Conservation (phyloP, 2,113 vertebrate genomes). For the Bubo bubo region DNA sequence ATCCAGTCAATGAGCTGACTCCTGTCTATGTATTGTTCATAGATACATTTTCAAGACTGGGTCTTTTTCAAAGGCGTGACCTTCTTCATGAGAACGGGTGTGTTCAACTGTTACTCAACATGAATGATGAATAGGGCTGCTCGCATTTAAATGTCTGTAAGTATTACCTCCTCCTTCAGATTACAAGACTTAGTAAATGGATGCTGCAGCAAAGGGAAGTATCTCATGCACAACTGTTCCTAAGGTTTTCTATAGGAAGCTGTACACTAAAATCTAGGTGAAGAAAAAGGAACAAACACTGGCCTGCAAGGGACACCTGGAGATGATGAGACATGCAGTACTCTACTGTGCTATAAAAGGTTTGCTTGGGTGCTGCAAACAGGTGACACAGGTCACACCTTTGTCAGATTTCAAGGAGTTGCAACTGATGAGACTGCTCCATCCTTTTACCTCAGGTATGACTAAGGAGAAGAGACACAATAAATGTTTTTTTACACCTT, state of each 20-base stretch:
- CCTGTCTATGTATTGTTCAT: background rate
- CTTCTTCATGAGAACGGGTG: background rate
- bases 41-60: background rate
- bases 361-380: background rate
- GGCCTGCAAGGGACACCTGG: background rate
- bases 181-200: background rate
- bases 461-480: background rate
- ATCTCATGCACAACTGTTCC: background rate
- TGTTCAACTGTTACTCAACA: background rate
- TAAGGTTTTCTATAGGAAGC: background rate
- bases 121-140: background rate
- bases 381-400: background rate
- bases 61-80: background rate
- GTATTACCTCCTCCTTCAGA: background rate
- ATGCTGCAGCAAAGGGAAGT: background rate
- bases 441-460: background rate
- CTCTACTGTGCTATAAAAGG: background rate
- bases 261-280: background rate
- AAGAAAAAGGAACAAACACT: background rate
- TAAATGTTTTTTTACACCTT: background rate
- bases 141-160: background rate
- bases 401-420: background rate
- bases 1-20: background rate
- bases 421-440: background rate
- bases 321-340: background rate